Percentiles rank a stretch among this genome's conserved stretches.
phyloP scores from a whole-genome alignment of 2,888 invertebrate genomes.

The Trachelus iudaicus region DNA sequence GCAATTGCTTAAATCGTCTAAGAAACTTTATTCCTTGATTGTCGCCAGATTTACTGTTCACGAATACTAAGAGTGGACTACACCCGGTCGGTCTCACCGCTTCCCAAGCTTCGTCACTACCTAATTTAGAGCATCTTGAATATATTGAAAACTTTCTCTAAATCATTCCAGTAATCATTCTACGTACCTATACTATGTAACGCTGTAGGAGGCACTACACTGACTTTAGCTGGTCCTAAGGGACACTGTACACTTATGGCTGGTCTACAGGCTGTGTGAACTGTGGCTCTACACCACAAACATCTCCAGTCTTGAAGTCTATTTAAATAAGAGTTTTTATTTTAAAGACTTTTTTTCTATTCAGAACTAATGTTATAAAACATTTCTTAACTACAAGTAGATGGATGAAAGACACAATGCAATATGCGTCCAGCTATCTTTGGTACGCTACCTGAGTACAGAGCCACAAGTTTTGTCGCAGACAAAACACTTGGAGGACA shows the following conservation, averaged over 20 bases:
- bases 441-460: constrained; percentile 77
- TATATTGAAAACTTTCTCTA: constrained; percentile 12
- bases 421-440: neutral
- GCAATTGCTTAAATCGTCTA: constrained; percentile 91
- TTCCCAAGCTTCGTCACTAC: constrained; percentile 92
- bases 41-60: constrained; percentile 97
- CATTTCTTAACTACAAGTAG: too few species aligned
- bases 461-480: constrained; percentile 98
- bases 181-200: constrained; percentile 82
- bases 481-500: constrained; percentile 90
- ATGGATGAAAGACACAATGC: too few species aligned
- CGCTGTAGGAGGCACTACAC: constrained; percentile 94
- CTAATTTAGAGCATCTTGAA: constrained; percentile 28
- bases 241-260: constrained; percentile 83
- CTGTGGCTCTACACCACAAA: constrained; percentile 93
- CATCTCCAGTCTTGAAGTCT: constrained; percentile 96
- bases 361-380: too few species aligned
- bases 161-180: too few species aligned
- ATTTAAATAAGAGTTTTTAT: constrained; percentile 9
- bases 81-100: constrained; percentile 74
- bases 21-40: constrained; percentile 98
- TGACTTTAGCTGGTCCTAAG: constrained; percentile 88
- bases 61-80: constrained; percentile 92
- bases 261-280: constrained; percentile 92
- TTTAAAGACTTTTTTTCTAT: too few species aligned